Evolutionary conservation across 2,888 invertebrate genomes (phyloP), one percentile per base, ranked within the genome.

Genomic region (Trichacis sp.): DNA sequence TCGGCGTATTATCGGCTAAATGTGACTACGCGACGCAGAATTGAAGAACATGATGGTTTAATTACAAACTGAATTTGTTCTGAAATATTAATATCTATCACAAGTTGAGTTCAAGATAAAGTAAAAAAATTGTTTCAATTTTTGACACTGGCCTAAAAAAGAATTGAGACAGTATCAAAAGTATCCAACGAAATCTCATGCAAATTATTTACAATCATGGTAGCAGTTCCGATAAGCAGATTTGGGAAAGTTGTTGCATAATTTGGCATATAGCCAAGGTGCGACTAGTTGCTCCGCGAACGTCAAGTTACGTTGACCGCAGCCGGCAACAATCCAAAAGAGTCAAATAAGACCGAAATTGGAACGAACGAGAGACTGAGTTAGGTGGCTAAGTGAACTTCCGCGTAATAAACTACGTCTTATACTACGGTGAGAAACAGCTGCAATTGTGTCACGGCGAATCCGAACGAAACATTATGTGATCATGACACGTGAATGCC

Each of bases 251-350:
- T 70, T 73, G 70, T 72, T 74, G 74, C 77, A 77, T 79, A 77
- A 80, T 75, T 73, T 81, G 81, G 81, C 80, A 20, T 61, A 49
- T 56, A 59, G 79, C 81, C 81, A 81, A 80, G 79, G 73, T 9
- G 74, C 78, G 77, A 81, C 81, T 75, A 80, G 81, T 81, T 81
- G 81, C 81, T 78, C 73, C 73, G 63, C 66, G 69, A 71, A 69
- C 73, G 71, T 76, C 75, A 74, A 69, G 68, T 24, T 24, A 24
- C 4, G 24, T 69, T 78, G 77, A 77, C 75, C 76, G 46, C 42
- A 9, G 2, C 18, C 18, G 59, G 49, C 71, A 60, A 69, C 68
- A 47, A 54, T 68, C 47, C 59, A 55, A n/a, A 59, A 48, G 51
- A 64, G 57, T 55, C 46, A 64, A 55, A 50, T 49, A 12, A 40